Conservation (phyloP, 2,888 invertebrate genomes). For the Monopis laevigella region DNA sequence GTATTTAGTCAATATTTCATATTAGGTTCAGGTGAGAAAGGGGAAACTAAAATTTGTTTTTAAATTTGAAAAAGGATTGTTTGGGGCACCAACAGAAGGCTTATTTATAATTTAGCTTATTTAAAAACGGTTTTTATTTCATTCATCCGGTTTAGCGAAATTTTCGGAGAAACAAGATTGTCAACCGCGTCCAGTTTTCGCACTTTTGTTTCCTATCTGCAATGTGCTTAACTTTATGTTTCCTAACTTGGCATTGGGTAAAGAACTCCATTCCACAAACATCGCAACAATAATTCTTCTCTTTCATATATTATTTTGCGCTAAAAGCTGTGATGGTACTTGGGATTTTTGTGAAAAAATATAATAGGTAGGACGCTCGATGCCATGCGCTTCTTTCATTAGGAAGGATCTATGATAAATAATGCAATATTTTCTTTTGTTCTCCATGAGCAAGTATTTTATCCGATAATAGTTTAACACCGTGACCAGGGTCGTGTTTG, state of each 20-base stretch:
- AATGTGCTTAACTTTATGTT: conserved; percentile 21
- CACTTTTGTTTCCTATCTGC: not conserved
- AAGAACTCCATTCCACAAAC: conserved; percentile 27
- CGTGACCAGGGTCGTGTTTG: not conserved
- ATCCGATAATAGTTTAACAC: not conserved
- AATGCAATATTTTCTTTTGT: no score
- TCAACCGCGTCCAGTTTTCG: no score
- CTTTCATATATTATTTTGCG: conserved; percentile 33
- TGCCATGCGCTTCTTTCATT: conserved; percentile 30
- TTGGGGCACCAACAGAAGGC: no score
- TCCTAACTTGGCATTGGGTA: conserved; percentile 26
- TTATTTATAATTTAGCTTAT: no score
- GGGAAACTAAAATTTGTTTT: no score
- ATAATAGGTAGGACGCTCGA: conserved; percentile 29
- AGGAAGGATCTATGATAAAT: conserved; percentile 27
- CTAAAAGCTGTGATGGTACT: conserved; percentile 30
- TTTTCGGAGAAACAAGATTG: no score
- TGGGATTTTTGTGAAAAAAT: conserved; percentile 36
- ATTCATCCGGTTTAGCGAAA: no score
- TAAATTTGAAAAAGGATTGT: no score
- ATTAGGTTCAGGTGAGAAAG: no score
- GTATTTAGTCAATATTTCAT: no score
- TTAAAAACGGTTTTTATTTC: no score
- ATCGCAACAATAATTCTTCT: conserved; percentile 23
- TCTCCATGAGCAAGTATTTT: not conserved